Evolutionary conservation across 2,113 vertebrate genomes (phyloP), one percentile per base, ranked within the genome.

Genomic region (Isichthys henryi): DNA sequence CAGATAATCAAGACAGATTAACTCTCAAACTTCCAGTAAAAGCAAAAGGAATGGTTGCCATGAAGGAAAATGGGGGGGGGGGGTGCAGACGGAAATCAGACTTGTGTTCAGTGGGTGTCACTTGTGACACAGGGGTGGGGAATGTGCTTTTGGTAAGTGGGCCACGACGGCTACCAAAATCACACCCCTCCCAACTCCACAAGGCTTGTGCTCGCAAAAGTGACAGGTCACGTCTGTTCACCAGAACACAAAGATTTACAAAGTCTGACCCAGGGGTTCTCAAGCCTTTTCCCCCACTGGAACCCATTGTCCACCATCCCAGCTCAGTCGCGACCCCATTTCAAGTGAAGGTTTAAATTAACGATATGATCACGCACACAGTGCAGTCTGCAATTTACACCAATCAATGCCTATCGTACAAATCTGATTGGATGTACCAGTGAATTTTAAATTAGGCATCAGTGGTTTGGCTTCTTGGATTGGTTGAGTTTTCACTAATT

Each of bases 111-210:
- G 82, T 46, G 2, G 88, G 90, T 92, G 93, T 91, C 90, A 94
- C 92, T 93, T 94, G n/a, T 49, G 50, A 48, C 92, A 90, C 77
- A 89, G 89, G 46, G 21, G 70, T 92, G 94, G 89, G 91, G 91
- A 93, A 93, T 93, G 92, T 58, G 39, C 8, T 27, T 53, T 84
- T 31, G 56, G 39, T 35, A 53, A 52, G n/a, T 43, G 39, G 2
- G 35, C 43, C 70, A 1, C n/a, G 53, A 19, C 53, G 23, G 11
- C 35, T 0, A 23, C 8, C 17, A 4, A 0, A 19, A n/a, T 53
- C 48, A 27, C 13, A 11, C 46, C 15, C 35, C 31, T 8, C 15
- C 35, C 74, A 43, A 8, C 35, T 80, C 0, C 0, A 0, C 35
- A 3, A 17, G 74, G 74, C 15, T 27, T 10, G 10, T 10, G 3